Evolutionary conservation across 2,888 invertebrate species (phyloP), one percentile per base, ranked within the genome.

Genomic region (Anticlea derivata): DNA sequence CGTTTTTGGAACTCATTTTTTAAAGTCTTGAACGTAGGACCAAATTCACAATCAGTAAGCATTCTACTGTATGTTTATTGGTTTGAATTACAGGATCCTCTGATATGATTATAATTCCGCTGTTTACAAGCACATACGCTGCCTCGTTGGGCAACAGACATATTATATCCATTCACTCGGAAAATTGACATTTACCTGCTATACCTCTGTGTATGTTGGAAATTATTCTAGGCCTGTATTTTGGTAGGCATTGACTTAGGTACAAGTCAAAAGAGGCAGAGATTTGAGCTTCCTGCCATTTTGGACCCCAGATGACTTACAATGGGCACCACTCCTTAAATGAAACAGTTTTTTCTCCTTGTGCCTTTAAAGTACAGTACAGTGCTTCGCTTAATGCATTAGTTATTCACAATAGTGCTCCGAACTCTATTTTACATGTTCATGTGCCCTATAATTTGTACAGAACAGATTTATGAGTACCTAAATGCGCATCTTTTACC

Each of bases 401-500:
- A 23, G 5, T 13, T 7, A 7, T 31, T 31, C 2, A 31, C 7
- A 31, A 31, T 13, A 13, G n/a, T n/a, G n/a, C n/a, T n/a, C n/a
- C n/a, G n/a, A n/a, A n/a, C n/a, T n/a, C n/a, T n/a, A n/a, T n/a
- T n/a, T n/a, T n/a, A 30, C 7, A 7, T 31, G 11, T 13, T 31
- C 7, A 22, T 22, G 5, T 40, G 17, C 40, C 11, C 22, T 29
- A 12, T 40, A 22, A 40, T 30, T 40, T 22, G 10, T 5, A 52
- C 55, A 2, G 17, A 3, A 3, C 17, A 3, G 52, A 62, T 60
- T 62, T 50, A 50, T 41, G 24, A 13, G 12, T 41, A 11, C 6
- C 1, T 29, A 13, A 38, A 55, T 38, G 49, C 39, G 27, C 33
- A 39, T 48, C 55, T 50, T 41, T 44, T 54, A 43, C 60, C 44